phyloP scores from a whole-genome alignment of 2,113 vertebrate species.

The Heterochromis multidens region DNA sequence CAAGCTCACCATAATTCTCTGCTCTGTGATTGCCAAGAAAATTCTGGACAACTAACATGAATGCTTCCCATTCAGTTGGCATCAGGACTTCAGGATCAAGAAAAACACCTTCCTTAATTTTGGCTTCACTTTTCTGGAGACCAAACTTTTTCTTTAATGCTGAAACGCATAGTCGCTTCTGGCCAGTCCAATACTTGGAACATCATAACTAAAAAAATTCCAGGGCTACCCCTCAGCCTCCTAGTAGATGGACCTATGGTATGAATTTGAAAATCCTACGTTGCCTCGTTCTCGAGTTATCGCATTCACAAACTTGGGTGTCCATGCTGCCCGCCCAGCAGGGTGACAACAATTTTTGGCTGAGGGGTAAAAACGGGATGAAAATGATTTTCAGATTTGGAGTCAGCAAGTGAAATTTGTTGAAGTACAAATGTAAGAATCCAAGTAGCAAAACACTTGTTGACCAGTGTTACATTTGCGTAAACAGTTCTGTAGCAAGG shows the following conservation, averaged over 20 bases:
- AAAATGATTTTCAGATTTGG: background rate
- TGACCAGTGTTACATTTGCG: background rate
- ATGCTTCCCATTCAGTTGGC: background rate
- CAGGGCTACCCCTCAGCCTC: no score
- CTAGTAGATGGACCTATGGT: no score
- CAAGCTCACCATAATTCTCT: background rate
- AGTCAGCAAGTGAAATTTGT: background rate
- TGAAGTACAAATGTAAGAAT: background rate
- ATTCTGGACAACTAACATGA: background rate
- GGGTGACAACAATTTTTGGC: no score
- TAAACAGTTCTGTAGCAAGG: no score
- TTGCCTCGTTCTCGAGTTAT: no score
- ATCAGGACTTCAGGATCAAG: background rate
- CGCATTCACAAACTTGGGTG: no score
- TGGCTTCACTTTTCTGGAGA: background rate
- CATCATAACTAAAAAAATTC: no score
- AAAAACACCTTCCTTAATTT: background rate
- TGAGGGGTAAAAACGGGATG: no score
- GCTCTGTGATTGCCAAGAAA: background rate
- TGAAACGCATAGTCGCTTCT: background rate
- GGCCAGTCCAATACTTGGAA: background rate
- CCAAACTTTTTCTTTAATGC: background rate
- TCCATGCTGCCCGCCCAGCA: no score
- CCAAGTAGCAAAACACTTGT: background rate
- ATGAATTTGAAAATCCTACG: no score